Conservation (phyloP, 2,888 invertebrate genomes). For the Dorcus hopei region DNA sequence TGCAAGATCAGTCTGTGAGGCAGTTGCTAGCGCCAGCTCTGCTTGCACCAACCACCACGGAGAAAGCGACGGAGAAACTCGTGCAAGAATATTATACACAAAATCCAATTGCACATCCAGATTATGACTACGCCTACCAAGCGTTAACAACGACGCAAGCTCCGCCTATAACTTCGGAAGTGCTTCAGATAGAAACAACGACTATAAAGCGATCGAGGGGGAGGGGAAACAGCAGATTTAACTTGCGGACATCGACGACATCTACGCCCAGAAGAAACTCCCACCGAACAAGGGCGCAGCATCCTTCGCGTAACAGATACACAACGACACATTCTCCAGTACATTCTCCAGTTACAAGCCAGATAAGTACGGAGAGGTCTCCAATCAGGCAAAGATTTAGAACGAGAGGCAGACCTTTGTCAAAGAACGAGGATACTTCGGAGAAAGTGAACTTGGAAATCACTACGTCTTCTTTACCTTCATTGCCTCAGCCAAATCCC, state of each 20-base stretch:
- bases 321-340: conserved; percentile 7
- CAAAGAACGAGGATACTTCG: neutral
- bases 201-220: conserved; percentile 53
- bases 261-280: conserved; percentile 22
- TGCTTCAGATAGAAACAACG: conserved; percentile 42
- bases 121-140: too few species aligned
- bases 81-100: neutral
- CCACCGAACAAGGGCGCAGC: conserved; percentile 24
- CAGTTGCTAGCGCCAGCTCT: conserved; percentile 41
- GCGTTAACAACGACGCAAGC: conserved; percentile 24
- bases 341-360: neutral
- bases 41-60: conserved; percentile 37
- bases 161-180: conserved; percentile 49
- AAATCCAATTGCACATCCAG: neutral
- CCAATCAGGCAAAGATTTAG: conserved; percentile 37
- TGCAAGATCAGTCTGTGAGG: conserved; percentile 54
- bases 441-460: too few species aligned
- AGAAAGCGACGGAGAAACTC: conserved; percentile 12
- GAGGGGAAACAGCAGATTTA: conserved; percentile 48
- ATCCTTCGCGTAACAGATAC: conserved; percentile 17
- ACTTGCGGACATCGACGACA: conserved; percentile 21
- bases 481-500: too few species aligned
- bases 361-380: conserved; percentile 15
- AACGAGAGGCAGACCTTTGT: conserved; percentile 37
- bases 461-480: too few species aligned